A percentile compares a stretch with the other conserved stretches of the same genome.
These are phyloP conservation scores for Tachycineta bicolor DNA, from an alignment of 2,113 vertebrate genomes.

Conservation along the genomic window DNA sequence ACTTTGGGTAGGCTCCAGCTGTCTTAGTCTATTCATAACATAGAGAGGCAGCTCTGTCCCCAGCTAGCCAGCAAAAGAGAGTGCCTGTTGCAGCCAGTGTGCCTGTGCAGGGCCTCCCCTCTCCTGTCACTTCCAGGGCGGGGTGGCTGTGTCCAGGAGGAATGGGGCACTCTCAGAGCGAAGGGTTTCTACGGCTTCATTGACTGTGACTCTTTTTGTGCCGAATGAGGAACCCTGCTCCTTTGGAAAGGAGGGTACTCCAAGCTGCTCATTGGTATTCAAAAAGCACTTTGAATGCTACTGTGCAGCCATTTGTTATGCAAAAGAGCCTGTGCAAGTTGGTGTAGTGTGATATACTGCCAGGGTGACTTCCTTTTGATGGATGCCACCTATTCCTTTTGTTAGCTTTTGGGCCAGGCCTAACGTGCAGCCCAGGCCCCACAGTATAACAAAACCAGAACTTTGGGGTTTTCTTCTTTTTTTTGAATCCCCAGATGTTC, in stretches of 20 bases:
- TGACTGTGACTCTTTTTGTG: not conserved
- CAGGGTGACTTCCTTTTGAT: conserved; percentile 55
- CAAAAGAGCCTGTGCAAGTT: conserved; percentile 56
- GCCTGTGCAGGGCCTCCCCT: not conserved
- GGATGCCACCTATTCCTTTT: conserved; percentile 60
- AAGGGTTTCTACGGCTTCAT: not conserved
- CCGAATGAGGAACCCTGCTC: conserved; percentile 3
- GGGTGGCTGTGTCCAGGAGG: not conserved
- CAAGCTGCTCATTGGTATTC: conserved; percentile 56
- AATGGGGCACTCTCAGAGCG: not conserved
- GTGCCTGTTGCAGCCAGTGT: not conserved
- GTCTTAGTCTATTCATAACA: not conserved
- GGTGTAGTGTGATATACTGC: conserved; percentile 21
- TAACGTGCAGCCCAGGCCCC: not conserved
- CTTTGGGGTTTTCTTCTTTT: not conserved
- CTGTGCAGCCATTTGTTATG: conserved; percentile 66
- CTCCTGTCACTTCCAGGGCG: not conserved
- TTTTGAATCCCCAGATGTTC: conserved; percentile 1
- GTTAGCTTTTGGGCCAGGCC: conserved; percentile 1
- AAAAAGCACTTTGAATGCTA: conserved; percentile 44
- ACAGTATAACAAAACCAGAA: conserved; percentile 8
- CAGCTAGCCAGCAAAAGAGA: not conserved
- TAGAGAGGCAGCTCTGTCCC: not conserved
- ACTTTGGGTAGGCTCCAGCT: conserved; percentile 51
- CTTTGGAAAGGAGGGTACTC: conserved; percentile 30